A percentile compares a stretch with the other conserved stretches of the same genome.
Evolutionary conservation across 2,797 vertebrate species (phyloP).

Genomic region (Cynopterus sphinx): DNA sequence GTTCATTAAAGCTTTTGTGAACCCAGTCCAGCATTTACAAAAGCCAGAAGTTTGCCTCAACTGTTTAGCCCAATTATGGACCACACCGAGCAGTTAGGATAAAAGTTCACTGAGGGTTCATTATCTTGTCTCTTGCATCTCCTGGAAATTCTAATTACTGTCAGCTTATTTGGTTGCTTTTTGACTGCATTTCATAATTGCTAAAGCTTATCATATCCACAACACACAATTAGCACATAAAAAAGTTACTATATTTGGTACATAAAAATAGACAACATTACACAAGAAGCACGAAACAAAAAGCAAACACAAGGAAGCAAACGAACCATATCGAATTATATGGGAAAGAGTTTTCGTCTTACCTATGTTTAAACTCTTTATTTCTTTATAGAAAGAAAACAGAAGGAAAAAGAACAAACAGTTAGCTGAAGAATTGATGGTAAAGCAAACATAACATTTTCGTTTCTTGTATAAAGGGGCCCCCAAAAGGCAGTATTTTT

Average conservation of each 20-base stretch:
- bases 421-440: slow-evolving; percentile 87
- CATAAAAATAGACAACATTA: slow-evolving; percentile 85
- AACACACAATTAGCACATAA: slow-evolving; percentile 88
- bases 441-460: slow-evolving; percentile 86
- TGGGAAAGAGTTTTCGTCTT: slow-evolving; percentile 87
- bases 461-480: slow-evolving; percentile 80
- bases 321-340: slow-evolving; percentile 86
- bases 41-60: slow-evolving; percentile 84
- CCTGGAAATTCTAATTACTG: slow-evolving; percentile 87
- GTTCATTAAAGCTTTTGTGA: slow-evolving; percentile 86
- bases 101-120: slow-evolving; percentile 84
- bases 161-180: slow-evolving; percentile 86
- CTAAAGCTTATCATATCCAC: slow-evolving; percentile 87
- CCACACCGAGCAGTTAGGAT: slow-evolving; percentile 72
- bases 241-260: slow-evolving; percentile 86
- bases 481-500: slow-evolving; percentile 68
- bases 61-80: slow-evolving; percentile 84
- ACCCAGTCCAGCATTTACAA: slow-evolving; percentile 81
- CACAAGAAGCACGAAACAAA: slow-evolving; percentile 86
- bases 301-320: slow-evolving; percentile 87
- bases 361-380: slow-evolving; percentile 99
- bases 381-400: slow-evolving; percentile 93
- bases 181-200: slow-evolving; percentile 86
- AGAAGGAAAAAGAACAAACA: slow-evolving; percentile 88
- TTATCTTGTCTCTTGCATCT: slow-evolving; percentile 82